Evolutionary conservation across 2,888 invertebrate species (phyloP), one percentile per base, ranked within the genome.

Genomic region (Dexiosoma caninum): DNA sequence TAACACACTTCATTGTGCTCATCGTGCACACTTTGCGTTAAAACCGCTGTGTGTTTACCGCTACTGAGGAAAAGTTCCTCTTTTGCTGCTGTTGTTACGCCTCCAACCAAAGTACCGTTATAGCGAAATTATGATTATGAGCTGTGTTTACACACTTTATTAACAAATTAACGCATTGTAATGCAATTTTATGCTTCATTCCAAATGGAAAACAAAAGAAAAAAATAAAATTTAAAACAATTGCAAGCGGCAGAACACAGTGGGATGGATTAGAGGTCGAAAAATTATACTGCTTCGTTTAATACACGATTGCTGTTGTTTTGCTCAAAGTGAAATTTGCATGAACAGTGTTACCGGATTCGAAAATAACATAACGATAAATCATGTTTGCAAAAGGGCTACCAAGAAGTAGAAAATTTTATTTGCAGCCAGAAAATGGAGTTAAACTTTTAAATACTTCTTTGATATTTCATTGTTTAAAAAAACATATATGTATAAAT

Each of bases 141-240:
- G 86, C 85, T 85, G 83, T 85, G 85, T 86, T 87, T 87, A 86
- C 86, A 86, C 87, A 87, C 85, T 87, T 87, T 87, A 87, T 87
- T 87, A 87, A 86, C 86, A 87, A 86, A 87, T 87, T 87, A 87
- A 87, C 87, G 87, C 86, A 81, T 72, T 74, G 60, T 80, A 85
- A 85, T 86, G 83, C 83, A 84, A 83, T 82, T 82, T 83, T 82
- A 77, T 84, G 84, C 83, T 83, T 80, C 82, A 81, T 71, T 78
- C 60, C 66, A 78, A 75, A 57, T 62, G 30, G 53, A 64, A 72
- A 42, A 59, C 7, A 7, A 40, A 32, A 35, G 46, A 53, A 55
- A 35, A 74, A 69, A 60, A 46, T 37, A 57, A 57, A 46, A 46
- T 23, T 19, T 7, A 40, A 49, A 64, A 53, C 46, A 66, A 66